These are phyloP conservation scores for Mechanitis messenoides DNA, from an alignment of 2,888 invertebrate species.

Conservation along the genomic window DNA sequence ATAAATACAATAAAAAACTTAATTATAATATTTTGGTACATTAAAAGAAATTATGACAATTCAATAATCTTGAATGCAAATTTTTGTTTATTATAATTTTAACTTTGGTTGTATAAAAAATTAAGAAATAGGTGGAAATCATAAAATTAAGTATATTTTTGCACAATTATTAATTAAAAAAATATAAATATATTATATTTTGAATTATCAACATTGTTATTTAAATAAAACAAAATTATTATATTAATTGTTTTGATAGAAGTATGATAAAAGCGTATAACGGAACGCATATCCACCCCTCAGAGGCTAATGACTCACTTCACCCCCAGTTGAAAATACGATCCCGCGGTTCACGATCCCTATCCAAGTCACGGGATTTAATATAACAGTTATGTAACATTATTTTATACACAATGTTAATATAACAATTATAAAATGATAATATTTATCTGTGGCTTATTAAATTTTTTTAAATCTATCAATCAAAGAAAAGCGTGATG, in stretches of 20 bases:
- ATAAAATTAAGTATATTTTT: too few species aligned
- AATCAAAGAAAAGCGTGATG: conserved; percentile 33
- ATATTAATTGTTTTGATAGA: neutral
- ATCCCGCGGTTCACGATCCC: conserved; percentile 47
- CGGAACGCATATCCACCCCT: conserved; percentile 64
- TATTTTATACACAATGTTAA: conserved; percentile 18
- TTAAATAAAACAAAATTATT: neutral
- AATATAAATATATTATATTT: too few species aligned
- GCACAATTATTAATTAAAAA: too few species aligned
- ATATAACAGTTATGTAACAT: conserved; percentile 62
- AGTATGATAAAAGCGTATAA: conserved; percentile 37
- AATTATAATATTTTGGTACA: too few species aligned
- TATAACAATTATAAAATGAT: neutral
- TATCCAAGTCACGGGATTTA: conserved; percentile 50
- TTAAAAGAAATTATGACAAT: too few species aligned
- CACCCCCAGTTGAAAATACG: conserved; percentile 50
- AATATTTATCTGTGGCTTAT: conserved; percentile 6
- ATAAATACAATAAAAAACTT: too few species aligned
- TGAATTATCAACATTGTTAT: too few species aligned
- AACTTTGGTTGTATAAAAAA: too few species aligned
- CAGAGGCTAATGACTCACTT: conserved; percentile 63
- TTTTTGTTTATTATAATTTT: too few species aligned
- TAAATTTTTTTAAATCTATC: conserved; percentile 9
- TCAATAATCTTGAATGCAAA: too few species aligned
- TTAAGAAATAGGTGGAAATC: too few species aligned